phyloP scores from a whole-genome alignment of 1,140 invertebrate species.

The Ceratina japonica region DNA sequence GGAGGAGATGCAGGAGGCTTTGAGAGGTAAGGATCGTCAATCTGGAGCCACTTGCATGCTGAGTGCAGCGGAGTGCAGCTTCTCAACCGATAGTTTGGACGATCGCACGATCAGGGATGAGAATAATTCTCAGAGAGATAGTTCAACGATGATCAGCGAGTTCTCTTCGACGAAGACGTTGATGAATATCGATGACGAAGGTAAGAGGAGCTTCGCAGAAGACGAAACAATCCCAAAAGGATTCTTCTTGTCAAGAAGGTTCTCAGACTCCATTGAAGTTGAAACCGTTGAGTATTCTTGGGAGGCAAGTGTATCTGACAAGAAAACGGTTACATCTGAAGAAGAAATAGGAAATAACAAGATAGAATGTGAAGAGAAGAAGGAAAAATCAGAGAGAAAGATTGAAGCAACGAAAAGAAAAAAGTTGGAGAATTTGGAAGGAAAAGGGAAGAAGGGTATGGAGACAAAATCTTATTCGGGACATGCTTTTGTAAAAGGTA shows the following conservation, averaged over 20 bases:
- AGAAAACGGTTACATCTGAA: not conserved
- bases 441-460: not conserved
- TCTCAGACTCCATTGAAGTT: constrained; percentile 41
- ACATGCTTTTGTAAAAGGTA: not conserved
- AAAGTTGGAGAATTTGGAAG: not conserved
- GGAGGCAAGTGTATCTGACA: constrained; percentile 3
- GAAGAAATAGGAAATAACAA: not conserved
- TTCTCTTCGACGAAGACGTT: constrained; percentile 70
- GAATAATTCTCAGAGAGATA: constrained; percentile 66
- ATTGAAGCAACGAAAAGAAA: not conserved
- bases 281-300: constrained; percentile 34
- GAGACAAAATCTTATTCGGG: constrained; percentile 10
- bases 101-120: constrained; percentile 64
- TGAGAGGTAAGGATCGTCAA: constrained; percentile 86
- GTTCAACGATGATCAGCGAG: constrained; percentile 70
- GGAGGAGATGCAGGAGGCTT: constrained; percentile 91
- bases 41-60: constrained; percentile 65
- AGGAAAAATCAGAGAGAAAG: not conserved
- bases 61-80: constrained; percentile 70
- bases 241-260: constrained; percentile 45
- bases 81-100: constrained; percentile 79
- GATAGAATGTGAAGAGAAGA: not conserved
- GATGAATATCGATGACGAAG: constrained; percentile 66
- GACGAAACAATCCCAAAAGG: constrained; percentile 22
- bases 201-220: constrained; percentile 51